Conservation (phyloP, 2,888 invertebrate genomes). For the Tiphia femorata region DNA sequence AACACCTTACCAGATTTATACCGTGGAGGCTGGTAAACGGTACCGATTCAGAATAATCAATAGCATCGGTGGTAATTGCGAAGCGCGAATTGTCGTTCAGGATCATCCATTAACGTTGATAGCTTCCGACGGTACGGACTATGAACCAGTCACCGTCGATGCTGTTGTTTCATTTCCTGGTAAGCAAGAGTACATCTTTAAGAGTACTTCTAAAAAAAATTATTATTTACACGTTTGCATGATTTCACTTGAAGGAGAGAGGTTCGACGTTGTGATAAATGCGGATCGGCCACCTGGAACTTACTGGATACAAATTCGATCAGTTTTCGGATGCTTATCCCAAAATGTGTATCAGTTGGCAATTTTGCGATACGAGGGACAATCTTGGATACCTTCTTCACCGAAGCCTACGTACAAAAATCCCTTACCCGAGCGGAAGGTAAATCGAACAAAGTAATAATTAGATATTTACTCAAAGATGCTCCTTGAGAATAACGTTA, state of each 20-base stretch:
- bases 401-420: neutral
- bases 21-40: constrained; percentile 68
- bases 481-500: no score
- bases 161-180: constrained; percentile 71
- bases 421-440: no score
- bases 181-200: no score
- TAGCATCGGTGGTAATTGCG: constrained; percentile 72
- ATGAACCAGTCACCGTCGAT: constrained; percentile 68
- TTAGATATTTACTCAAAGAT: no score
- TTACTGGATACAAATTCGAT: constrained; percentile 43
- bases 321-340: neutral
- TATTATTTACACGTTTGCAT: no score
- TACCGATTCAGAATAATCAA: constrained; percentile 74
- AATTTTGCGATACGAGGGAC: constrained; percentile 34
- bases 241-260: constrained; percentile 73
- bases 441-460: no score
- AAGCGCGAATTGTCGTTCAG: constrained; percentile 70
- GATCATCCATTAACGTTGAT: constrained; percentile 72
- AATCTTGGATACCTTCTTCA: neutral
- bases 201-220: no score
- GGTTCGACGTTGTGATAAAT: constrained; percentile 74
- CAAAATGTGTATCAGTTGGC: constrained; percentile 40
- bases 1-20: constrained; percentile 49
- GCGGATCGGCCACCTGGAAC: constrained; percentile 64
- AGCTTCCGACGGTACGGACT: constrained; percentile 71